phyloP scores from a whole-genome alignment of 1,140 invertebrate species.

The Polyergus mexicanus region DNA sequence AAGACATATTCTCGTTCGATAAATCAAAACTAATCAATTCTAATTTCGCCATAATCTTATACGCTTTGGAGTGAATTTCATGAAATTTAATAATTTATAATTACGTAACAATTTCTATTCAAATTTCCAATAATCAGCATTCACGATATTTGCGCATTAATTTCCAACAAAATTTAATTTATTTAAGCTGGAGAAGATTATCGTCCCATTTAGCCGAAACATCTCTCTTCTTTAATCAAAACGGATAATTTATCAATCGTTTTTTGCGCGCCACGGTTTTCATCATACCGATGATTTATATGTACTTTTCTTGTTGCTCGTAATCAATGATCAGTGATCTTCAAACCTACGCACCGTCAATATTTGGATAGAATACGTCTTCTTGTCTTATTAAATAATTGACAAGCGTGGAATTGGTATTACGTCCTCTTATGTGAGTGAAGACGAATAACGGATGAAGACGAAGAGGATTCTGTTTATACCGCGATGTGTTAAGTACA shows the following conservation, averaged over 20 bases:
- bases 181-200: not conserved
- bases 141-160: not conserved
- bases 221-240: not conserved
- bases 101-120: not conserved
- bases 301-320: not conserved
- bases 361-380: not conserved
- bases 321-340: slow-evolving; percentile 18
- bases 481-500: not conserved
- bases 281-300: not conserved
- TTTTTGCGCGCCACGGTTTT: not conserved
- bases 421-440: not conserved
- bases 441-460: not conserved
- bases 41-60: not conserved
- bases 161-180: slow-evolving; percentile 2
- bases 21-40: not conserved
- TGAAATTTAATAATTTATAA: not conserved
- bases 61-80: not conserved
- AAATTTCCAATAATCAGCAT: no score
- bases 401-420: not conserved
- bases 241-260: slow-evolving; percentile 22
- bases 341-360: not conserved
- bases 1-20: not conserved
- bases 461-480: not conserved
- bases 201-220: no score
- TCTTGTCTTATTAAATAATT: not conserved